A percentile compares a stretch with the other conserved stretches of the same genome.
phyloP scores from a whole-genome alignment of 2,888 invertebrate genomes.

The Protophormia terraenovae region DNA sequence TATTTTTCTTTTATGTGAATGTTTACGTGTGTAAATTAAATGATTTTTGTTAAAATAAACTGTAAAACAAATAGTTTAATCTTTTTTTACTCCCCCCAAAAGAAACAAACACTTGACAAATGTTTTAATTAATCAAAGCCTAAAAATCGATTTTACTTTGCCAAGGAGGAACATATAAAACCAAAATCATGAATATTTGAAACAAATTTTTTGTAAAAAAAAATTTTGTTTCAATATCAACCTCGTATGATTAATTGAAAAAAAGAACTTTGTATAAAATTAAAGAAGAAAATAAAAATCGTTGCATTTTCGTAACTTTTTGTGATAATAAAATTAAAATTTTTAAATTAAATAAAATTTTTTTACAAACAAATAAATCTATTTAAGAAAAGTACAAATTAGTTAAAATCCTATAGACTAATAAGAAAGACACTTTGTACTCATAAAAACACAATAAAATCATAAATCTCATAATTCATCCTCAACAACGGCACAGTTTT shows the following conservation, averaged over 20 bases:
- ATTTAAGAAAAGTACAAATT: slow-evolving; percentile 70
- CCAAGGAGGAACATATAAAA: slow-evolving; percentile 56
- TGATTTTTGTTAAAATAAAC: slow-evolving; percentile 21
- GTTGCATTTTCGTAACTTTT: slow-evolving; percentile 69
- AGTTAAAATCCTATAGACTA: slow-evolving; percentile 65
- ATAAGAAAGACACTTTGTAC: slow-evolving; percentile 59
- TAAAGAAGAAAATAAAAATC: slow-evolving; percentile 40
- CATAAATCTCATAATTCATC: slow-evolving; percentile 45
- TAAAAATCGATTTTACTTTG: slow-evolving; percentile 65
- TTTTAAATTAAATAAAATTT: slow-evolving; percentile 51
- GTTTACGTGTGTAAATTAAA: slow-evolving; percentile 42
- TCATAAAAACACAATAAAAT: slow-evolving; percentile 58
- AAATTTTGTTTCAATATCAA: slow-evolving; percentile 68
- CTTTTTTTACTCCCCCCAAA: slow-evolving; percentile 5
- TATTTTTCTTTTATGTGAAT: slow-evolving; percentile 44
- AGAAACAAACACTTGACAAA: slow-evolving; percentile 48
- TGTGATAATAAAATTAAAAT: slow-evolving; percentile 67
- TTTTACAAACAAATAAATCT: slow-evolving; percentile 41
- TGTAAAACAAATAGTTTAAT: slow-evolving; percentile 6
- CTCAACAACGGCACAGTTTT: slow-evolving; percentile 56
- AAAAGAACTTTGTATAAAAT: slow-evolving; percentile 7
- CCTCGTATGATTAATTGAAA: slow-evolving; percentile 49
- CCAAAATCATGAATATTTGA: slow-evolving; percentile 67
- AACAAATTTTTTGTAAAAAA: slow-evolving; percentile 67
- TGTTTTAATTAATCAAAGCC: slow-evolving; percentile 60